Evolutionary conservation across 1,140 invertebrate species (phyloP).

Genomic region (Protaetia brevitarsis): DNA sequence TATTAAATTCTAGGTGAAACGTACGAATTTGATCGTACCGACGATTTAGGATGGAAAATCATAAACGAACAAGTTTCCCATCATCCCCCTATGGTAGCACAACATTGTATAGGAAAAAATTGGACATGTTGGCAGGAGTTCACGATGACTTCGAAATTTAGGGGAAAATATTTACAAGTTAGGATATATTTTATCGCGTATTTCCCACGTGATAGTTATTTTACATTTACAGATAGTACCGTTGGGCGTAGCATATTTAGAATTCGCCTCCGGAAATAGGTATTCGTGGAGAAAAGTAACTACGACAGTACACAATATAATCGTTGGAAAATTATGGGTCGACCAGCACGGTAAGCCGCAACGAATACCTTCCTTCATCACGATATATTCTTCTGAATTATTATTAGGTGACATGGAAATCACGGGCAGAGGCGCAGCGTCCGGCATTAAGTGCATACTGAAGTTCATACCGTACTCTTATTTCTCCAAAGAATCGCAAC

Average conservation of each 20-base stretch:
- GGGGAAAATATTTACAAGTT: constrained; percentile 92
- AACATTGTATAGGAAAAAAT: constrained; percentile 84
- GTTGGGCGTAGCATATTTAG: constrained; percentile 79
- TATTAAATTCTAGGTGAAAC: constrained; percentile 68
- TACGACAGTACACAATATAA: constrained; percentile 98
- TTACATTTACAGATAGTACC: constrained; percentile 69
- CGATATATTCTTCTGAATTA: neutral
- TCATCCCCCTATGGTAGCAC: constrained; percentile 95
- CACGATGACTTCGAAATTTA: constrained; percentile 97
- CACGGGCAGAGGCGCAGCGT: constrained; percentile 64
- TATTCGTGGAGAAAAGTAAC: constrained; percentile 98
- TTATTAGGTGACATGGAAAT: constrained; percentile 87
- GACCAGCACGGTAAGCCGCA: constrained; percentile 93
- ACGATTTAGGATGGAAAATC: constrained; percentile 94
- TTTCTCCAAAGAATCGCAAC: constrained; percentile 90
- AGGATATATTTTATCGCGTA: neutral
- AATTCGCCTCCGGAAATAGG: constrained; percentile 76
- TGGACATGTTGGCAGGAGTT: constrained; percentile 99
- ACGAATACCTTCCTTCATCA: neutral
- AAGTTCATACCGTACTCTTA: constrained; percentile 98
- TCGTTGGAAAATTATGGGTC: constrained; percentile 98
- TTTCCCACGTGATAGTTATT: neutral
- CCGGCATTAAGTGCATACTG: constrained; percentile 90
- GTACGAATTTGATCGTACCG: constrained; percentile 92
- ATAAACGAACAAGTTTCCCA: constrained; percentile 97